Conservation (phyloP, 1,140 invertebrate genomes). For the Papilio helenus region DNA sequence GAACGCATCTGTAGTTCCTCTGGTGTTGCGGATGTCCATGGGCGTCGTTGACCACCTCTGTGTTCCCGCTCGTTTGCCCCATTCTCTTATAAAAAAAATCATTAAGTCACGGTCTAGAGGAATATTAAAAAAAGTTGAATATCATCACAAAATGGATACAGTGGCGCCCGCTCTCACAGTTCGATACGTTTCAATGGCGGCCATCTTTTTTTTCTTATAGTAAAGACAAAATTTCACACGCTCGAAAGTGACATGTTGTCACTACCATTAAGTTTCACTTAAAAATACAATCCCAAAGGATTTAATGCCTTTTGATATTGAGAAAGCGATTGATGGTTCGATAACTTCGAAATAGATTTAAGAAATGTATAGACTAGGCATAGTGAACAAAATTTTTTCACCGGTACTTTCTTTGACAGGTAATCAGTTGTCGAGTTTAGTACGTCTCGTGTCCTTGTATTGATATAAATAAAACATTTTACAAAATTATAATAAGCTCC, state of each 20-base stretch:
- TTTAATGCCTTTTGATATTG: background rate
- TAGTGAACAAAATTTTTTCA: too few relatives aligned
- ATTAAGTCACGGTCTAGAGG: background rate
- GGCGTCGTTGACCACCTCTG: too few relatives aligned
- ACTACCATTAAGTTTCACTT: constrained; percentile 49
- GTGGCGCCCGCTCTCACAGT: constrained; percentile 66
- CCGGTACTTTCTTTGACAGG: too few relatives aligned
- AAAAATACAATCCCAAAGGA: constrained; percentile 45
- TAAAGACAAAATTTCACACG: constrained; percentile 64
- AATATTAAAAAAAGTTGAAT: constrained; percentile 27
- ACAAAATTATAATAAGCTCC: too few relatives aligned
- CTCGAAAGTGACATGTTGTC: constrained; percentile 59
- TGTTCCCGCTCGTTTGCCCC: too few relatives aligned
- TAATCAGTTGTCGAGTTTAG: too few relatives aligned
- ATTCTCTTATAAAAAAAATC: background rate
- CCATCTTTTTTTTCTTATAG: constrained; percentile 51
- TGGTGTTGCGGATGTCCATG: too few relatives aligned
- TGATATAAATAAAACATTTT: too few relatives aligned
- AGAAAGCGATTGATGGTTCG: constrained; percentile 46
- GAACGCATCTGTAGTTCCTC: too few relatives aligned
- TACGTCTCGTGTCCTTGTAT: too few relatives aligned
- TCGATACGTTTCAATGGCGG: constrained; percentile 65
- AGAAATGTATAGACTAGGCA: too few relatives aligned
- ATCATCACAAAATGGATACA: constrained; percentile 46
- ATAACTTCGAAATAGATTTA: too few relatives aligned